These are phyloP conservation scores for Tinamus guttatus DNA, from an alignment of 2,113 vertebrate species.

Conservation along the genomic window DNA sequence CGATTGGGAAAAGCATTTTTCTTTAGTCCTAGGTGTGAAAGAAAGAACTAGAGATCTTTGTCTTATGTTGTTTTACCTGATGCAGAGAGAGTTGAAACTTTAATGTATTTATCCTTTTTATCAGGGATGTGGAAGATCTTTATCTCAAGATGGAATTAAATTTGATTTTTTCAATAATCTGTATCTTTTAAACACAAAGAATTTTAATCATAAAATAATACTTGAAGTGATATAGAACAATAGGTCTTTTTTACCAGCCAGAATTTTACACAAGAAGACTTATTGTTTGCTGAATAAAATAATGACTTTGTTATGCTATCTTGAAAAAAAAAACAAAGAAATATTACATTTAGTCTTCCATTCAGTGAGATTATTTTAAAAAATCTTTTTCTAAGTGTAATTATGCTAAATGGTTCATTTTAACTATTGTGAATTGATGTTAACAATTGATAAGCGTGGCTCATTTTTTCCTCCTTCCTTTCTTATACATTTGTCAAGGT, in stretches of 20 bases:
- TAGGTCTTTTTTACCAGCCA: background rate
- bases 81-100: background rate
- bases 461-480: background rate
- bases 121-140: background rate
- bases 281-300: background rate
- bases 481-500: background rate
- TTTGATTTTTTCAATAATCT: background rate
- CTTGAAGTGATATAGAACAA: background rate
- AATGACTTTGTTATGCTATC: background rate
- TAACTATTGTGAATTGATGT: background rate
- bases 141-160: background rate
- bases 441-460: background rate
- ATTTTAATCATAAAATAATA: background rate
- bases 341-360: background rate
- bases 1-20: background rate
- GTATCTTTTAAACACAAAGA: background rate
- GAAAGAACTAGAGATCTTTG: background rate
- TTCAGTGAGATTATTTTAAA: background rate
- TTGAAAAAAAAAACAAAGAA: background rate
- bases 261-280: background rate
- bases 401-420: background rate
- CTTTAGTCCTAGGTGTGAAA: background rate
- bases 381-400: background rate
- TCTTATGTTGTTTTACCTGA: background rate
- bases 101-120: background rate